These are phyloP conservation scores for Neotragus moschatus DNA, from an alignment of 2,113 vertebrate genomes.

Conservation along the genomic window DNA sequence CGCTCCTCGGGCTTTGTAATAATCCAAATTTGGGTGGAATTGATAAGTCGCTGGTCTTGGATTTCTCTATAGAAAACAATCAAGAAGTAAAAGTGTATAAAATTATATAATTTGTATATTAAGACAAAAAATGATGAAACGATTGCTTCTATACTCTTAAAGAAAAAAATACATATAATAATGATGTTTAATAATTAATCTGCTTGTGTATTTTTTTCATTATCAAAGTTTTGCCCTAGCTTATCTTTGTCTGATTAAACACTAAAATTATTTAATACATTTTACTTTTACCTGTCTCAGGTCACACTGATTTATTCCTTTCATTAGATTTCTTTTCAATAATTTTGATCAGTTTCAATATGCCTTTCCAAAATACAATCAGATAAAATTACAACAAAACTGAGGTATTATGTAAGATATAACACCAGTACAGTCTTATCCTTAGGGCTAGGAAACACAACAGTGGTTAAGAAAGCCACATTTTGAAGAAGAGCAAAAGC, in stretches of 20 bases:
- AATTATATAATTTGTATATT: not conserved
- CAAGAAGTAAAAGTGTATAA: not conserved
- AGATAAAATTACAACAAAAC: not conserved
- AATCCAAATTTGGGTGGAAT: constrained; percentile 98
- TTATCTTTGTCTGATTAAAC: not conserved
- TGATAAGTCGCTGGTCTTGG: constrained; percentile 95
- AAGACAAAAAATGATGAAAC: not conserved
- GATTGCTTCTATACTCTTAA: not conserved
- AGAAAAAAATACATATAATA: not conserved
- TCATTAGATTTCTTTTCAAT: constrained; percentile 26
- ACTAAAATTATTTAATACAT: not conserved
- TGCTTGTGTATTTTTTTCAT: not conserved
- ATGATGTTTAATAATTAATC: not conserved
- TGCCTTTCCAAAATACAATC: not conserved
- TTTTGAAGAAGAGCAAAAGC: not conserved
- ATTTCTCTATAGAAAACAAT: constrained; percentile 85
- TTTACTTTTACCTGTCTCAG: not conserved
- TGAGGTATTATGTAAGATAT: not conserved
- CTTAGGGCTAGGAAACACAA: not conserved
- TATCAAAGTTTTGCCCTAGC: not conserved
- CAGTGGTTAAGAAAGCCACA: not conserved
- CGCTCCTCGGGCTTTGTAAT: constrained; percentile 96
- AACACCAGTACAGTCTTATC: not conserved
- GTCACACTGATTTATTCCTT: not conserved
- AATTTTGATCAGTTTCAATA: not conserved